phyloP scores from a whole-genome alignment of 1,140 invertebrate genomes.

The Saccostrea echinata region DNA sequence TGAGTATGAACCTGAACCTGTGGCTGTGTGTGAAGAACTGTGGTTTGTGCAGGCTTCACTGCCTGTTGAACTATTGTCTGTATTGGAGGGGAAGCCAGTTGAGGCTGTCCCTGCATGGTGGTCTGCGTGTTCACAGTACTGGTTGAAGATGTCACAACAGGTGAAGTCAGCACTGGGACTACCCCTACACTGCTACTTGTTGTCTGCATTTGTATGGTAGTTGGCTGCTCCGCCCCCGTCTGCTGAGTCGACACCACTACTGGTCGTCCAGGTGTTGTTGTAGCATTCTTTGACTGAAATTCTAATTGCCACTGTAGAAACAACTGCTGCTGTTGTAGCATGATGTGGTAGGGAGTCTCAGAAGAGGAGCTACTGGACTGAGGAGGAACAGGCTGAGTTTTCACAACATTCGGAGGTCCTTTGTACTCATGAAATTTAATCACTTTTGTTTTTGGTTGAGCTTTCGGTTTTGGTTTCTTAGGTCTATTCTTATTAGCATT shows the following conservation, averaged over 20 bases:
- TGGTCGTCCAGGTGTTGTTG: slow-evolving; percentile 31
- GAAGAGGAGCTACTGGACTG: slow-evolving; percentile 63
- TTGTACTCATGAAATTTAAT: slow-evolving; percentile 99
- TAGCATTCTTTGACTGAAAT: slow-evolving; percentile 85
- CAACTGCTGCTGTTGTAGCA: slow-evolving; percentile 95
- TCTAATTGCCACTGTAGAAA: slow-evolving; percentile 93
- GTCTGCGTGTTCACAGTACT: slow-evolving; percentile 62
- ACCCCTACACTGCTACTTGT: neutral
- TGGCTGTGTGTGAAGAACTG: slow-evolving; percentile 23
- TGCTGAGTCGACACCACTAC: slow-evolving; percentile 59
- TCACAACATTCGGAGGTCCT: slow-evolving; percentile 94
- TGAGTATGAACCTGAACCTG: slow-evolving; percentile 45
- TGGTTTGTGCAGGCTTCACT: slow-evolving; percentile 40
- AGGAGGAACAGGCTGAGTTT: slow-evolving; percentile 80
- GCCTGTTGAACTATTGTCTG: slow-evolving; percentile 34
- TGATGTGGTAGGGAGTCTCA: slow-evolving; percentile 94
- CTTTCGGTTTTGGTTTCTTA: slow-evolving; percentile 91
- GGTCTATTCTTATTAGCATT: slow-evolving; percentile 78
- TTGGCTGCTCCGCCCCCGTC: slow-evolving; percentile 33
- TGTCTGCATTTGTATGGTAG: slow-evolving; percentile 30
- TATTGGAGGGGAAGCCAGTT: slow-evolving; percentile 33
- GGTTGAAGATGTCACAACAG: slow-evolving; percentile 52
- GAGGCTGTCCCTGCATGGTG: slow-evolving; percentile 57
- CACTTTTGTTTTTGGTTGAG: slow-evolving; percentile 87
- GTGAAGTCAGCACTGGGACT: slow-evolving; percentile 44